Evolutionary conservation across 2,888 invertebrate genomes (phyloP).

Genomic region (Mamestra brassicae): DNA sequence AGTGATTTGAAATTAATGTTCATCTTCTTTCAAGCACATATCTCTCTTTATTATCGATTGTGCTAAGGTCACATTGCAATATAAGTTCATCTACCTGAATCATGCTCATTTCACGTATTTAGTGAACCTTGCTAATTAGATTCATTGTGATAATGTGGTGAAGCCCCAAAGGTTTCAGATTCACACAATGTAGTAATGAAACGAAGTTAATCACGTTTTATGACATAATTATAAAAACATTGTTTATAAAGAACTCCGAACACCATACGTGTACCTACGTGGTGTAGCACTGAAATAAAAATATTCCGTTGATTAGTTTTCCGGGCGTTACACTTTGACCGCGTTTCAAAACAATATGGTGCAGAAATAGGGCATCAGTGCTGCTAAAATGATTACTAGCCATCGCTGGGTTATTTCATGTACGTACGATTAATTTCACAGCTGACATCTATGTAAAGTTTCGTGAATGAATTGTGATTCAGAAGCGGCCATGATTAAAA

Average conservation of each 20-base stretch:
- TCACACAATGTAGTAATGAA: constrained; percentile 26
- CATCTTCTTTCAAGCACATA: not conserved
- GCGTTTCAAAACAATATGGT: constrained; percentile 60
- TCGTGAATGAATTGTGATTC: not conserved
- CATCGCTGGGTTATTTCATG: constrained; percentile 27
- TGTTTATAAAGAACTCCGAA: constrained; percentile 20
- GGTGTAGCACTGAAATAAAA: constrained; percentile 37
- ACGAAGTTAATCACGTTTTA: constrained; percentile 17
- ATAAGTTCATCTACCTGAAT: not conserved
- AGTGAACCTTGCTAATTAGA: constrained; percentile 41
- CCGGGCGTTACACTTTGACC: constrained; percentile 63
- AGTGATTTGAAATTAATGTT: not conserved
- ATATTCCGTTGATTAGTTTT: constrained; percentile 59
- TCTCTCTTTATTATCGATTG: not conserved
- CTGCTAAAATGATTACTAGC: constrained; percentile 59
- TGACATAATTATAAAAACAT: constrained; percentile 18
- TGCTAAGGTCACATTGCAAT: not conserved
- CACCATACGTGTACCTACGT: not conserved
- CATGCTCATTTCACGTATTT: constrained; percentile 1
- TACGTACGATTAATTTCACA: constrained; percentile 36
- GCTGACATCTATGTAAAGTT: constrained; percentile 2
- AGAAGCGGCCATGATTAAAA: not conserved
- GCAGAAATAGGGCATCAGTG: constrained; percentile 49
- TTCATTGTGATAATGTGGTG: constrained; percentile 24
- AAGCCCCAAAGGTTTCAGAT: constrained; percentile 32